Percentiles rank a stretch among this genome's conserved stretches.
Evolutionary conservation across 2,888 invertebrate species (phyloP).

Genomic region (Octonoba sinensis): DNA sequence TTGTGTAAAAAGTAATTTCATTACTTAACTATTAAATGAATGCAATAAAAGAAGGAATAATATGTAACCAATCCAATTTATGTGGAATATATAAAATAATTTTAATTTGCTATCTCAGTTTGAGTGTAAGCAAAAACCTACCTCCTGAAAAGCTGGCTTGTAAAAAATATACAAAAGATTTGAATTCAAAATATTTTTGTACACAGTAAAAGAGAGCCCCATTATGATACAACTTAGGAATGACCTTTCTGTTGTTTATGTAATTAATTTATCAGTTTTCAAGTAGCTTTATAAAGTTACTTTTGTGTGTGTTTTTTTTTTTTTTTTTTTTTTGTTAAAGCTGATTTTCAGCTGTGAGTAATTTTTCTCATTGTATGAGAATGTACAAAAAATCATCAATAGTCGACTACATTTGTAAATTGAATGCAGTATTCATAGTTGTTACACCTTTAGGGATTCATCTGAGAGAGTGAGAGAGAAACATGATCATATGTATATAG

Average conservation of each 20-base stretch:
- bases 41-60: conserved; percentile 6
- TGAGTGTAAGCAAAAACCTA: conserved; percentile 43
- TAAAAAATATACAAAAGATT: conserved; percentile 8
- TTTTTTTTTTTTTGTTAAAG: conserved; percentile 7
- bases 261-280: too few relatives aligned
- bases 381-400: conserved; percentile 52
- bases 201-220: conserved; percentile 5
- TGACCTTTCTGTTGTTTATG: too few relatives aligned
- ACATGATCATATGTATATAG: conserved; percentile 55
- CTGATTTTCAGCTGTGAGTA: conserved; percentile 8
- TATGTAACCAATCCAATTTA: conserved; percentile 26
- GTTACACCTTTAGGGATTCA: conserved; percentile 46
- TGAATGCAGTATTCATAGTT: conserved; percentile 57
- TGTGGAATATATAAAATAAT: background rate
- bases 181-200: conserved; percentile 52
- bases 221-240: background rate
- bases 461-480: conserved; percentile 8
- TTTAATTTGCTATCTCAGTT: conserved; percentile 10
- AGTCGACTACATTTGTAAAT: conserved; percentile 54
- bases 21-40: conserved; percentile 46
- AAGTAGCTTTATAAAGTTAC: too few relatives aligned
- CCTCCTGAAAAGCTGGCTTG: conserved; percentile 43
- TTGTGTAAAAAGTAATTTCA: conserved; percentile 51
- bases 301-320: too few relatives aligned
- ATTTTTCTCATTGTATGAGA: conserved; percentile 42